Evolutionary conservation across 2,888 invertebrate genomes (phyloP), one percentile per base, ranked within the genome.

Genomic region (Zonitis immaculata): DNA sequence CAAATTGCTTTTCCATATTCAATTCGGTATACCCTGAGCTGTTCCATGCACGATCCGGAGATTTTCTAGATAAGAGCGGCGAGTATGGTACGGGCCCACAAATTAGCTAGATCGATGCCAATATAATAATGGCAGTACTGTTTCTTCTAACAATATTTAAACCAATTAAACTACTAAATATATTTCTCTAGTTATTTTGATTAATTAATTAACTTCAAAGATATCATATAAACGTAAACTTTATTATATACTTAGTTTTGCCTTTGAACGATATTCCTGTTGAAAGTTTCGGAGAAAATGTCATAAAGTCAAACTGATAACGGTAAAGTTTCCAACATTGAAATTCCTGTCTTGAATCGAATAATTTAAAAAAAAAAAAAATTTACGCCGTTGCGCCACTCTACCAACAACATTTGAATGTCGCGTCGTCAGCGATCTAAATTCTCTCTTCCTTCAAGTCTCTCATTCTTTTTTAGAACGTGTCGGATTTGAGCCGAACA

Each of bases 61-160:
- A 59, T 58, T 55, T 51, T 44, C 47, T 54, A 54, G 58, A 59
- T 62, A 65, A 66, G 67, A 65, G 66, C 59, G 54, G 59, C n/a
- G n/a, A n/a, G n/a, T n/a, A n/a, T 56, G 59, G 56, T 58, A n/a
- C 49, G 56, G 35, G 18, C 18, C n/a, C n/a, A n/a, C 3, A 56
- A 59, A 54, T 53, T 56, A 59, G 55, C 49, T 49, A 49, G 54
- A 51, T 51, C 58, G 54, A 54, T 44, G 18, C n/a, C 25, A n/a
- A n/a, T n/a, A n/a, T n/a, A n/a, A n/a, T n/a, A 28, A 14, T 18
- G 14, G 14, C 26, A 14, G 44, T 7, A n/a, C 16, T 11, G 16
- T 6, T 22, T 27, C 16, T 26, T 16, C 3, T 4, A 25, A n/a
- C n/a, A n/a, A n/a, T n/a, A n/a, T n/a, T n/a, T n/a, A n/a, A n/a